phyloP scores from a whole-genome alignment of 2,888 invertebrate species.

The Lordiphosa fenestrarum region DNA sequence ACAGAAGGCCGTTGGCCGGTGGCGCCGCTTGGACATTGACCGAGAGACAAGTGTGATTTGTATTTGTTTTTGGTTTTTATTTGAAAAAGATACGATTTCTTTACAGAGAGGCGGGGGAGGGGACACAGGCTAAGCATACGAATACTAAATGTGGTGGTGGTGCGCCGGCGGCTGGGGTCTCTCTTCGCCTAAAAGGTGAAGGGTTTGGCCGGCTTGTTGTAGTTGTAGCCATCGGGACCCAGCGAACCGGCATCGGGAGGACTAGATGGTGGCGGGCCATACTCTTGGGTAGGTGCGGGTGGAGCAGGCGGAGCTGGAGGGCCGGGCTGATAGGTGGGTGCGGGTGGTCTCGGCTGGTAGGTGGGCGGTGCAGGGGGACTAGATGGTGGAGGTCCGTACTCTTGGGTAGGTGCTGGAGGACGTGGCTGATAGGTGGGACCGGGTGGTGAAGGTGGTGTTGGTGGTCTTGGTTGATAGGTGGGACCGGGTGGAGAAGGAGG shows the following conservation, averaged over 20 bases:
- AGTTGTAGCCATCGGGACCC: constrained; percentile 79
- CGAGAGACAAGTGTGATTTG: constrained; percentile 27
- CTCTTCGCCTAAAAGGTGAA: constrained; percentile 71
- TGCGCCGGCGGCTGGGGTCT: background rate
- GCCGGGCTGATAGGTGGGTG: constrained; percentile 39
- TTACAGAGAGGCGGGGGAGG: background rate
- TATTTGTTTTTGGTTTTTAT: constrained; percentile 47
- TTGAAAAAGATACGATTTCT: constrained; percentile 33
- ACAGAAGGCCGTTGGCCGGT: constrained; percentile 51
- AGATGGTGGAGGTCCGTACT: constrained; percentile 44
- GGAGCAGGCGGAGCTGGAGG: constrained; percentile 37
- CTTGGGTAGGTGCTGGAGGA: constrained; percentile 32
- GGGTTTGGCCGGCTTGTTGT: constrained; percentile 77
- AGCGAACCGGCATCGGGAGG: constrained; percentile 68
- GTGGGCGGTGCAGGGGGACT: constrained; percentile 38
- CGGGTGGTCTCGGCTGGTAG: constrained; percentile 37
- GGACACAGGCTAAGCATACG: constrained; percentile 24
- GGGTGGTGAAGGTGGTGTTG: constrained; percentile 33
- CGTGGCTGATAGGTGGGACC: constrained; percentile 40
- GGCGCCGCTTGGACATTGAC: constrained; percentile 34
- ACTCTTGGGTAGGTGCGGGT: constrained; percentile 40
- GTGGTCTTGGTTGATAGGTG: constrained; percentile 41
- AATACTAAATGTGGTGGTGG: constrained; percentile 15
- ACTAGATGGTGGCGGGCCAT: constrained; percentile 42
- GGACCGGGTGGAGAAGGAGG: constrained; percentile 24